These are phyloP conservation scores for Dasyprocta punctata DNA, from an alignment of 2,113 vertebrate genomes.

Conservation along the genomic window DNA sequence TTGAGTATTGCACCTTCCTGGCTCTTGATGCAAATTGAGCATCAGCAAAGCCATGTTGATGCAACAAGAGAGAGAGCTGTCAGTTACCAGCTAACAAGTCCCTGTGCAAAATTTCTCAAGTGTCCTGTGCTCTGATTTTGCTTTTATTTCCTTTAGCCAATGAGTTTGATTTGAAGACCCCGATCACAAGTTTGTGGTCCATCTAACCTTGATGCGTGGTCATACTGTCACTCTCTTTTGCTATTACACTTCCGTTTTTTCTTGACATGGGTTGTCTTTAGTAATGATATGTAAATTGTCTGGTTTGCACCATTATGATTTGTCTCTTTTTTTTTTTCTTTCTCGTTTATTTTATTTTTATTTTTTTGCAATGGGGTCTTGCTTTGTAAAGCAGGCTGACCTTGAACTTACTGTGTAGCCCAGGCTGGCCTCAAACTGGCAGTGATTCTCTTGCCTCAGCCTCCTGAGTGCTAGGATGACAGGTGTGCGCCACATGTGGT, in stretches of 20 bases:
- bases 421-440: background rate
- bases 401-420: background rate
- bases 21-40: background rate
- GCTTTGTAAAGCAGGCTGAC: background rate
- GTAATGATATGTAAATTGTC: background rate
- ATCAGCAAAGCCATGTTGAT: background rate
- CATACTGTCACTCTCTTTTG: background rate
- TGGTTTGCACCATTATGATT: background rate
- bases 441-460: background rate
- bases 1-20: background rate
- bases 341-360: background rate
- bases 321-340: no score
- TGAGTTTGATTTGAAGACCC: constrained; percentile 12
- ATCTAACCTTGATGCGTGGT: background rate
- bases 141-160: background rate
- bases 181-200: background rate
- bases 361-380: background rate
- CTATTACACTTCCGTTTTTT: background rate
- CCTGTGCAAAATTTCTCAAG: background rate
- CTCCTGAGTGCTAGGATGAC: background rate
- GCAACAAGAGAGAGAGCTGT: background rate
- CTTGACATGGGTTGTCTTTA: background rate
- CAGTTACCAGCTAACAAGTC: background rate
- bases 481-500: background rate
- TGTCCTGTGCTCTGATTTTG: background rate